Conservation (phyloP, 2,113 vertebrate genomes). For the Oryzias curvinotus region DNA sequence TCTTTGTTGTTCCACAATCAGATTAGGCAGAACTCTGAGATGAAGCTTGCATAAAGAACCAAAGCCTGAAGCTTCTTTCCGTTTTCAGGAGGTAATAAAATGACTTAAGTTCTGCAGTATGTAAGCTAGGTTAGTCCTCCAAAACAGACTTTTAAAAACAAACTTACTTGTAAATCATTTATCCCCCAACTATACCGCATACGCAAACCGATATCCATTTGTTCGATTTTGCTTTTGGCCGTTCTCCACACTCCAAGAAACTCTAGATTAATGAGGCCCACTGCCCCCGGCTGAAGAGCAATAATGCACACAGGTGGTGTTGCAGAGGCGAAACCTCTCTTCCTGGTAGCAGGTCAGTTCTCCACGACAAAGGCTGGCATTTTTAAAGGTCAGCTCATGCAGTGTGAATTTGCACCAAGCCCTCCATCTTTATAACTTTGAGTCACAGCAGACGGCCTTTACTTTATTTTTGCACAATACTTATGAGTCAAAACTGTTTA, state of each 20-base stretch:
- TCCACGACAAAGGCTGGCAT: slow-evolving; percentile 59
- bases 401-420: slow-evolving; percentile 32
- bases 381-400: slow-evolving; percentile 59
- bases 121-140: slow-evolving; percentile 33
- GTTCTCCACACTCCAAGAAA: background rate
- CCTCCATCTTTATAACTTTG: slow-evolving; percentile 26
- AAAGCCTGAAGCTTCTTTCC: slow-evolving; percentile 30
- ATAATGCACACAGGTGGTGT: slow-evolving; percentile 15
- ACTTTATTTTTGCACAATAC: slow-evolving; percentile 18
- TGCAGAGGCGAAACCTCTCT: slow-evolving; percentile 28
- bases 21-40: slow-evolving; percentile 26
- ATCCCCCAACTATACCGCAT: slow-evolving; percentile 13
- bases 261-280: slow-evolving; percentile 2
- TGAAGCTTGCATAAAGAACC: slow-evolving; percentile 31
- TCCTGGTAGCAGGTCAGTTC: slow-evolving; percentile 33
- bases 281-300: background rate
- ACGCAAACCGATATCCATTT: background rate
- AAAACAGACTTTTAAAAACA: slow-evolving; percentile 25
- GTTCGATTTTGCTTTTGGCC: background rate
- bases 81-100: slow-evolving; percentile 26
- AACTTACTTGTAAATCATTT: slow-evolving; percentile 17
- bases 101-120: slow-evolving; percentile 9
- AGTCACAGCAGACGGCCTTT: slow-evolving; percentile 9
- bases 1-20: slow-evolving; percentile 47
- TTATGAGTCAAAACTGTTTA: background rate